phyloP scores from a whole-genome alignment of 2,888 invertebrate genomes.

The Boloria euphrosyne region DNA sequence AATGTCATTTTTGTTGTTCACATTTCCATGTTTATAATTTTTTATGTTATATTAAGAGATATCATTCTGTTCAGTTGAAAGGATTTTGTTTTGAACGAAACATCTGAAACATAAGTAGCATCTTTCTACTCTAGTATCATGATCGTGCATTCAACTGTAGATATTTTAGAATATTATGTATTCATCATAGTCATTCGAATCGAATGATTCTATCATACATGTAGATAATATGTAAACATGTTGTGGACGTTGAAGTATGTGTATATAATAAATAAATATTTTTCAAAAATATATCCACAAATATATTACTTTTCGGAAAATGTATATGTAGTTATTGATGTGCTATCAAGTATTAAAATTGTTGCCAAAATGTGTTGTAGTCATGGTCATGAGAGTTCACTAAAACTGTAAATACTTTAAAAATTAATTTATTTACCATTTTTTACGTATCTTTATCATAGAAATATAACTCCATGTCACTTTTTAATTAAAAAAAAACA shows the following conservation, averaged over 20 bases:
- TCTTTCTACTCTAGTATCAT: not conserved
- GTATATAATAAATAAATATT: conserved; percentile 40
- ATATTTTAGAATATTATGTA: conserved; percentile 3
- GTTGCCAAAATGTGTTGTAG: conserved; percentile 53
- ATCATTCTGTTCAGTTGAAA: too few relatives aligned
- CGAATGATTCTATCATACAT: not conserved
- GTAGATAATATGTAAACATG: conserved; percentile 13
- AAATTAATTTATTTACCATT: not conserved
- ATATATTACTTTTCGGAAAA: conserved; percentile 51
- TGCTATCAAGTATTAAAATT: conserved; percentile 44
- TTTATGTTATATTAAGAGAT: too few relatives aligned
- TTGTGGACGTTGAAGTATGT: conserved; percentile 8
- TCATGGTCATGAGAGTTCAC: conserved; percentile 38
- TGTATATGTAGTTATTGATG: conserved; percentile 45
- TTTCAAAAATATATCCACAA: conserved; percentile 43
- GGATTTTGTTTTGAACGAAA: too few relatives aligned
- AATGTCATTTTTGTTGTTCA: too few relatives aligned
- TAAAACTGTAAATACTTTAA: not conserved
- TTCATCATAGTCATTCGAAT: not conserved
- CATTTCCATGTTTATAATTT: too few relatives aligned
- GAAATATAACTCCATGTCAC: too few relatives aligned
- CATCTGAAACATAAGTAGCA: not conserved
- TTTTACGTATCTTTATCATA: not conserved
- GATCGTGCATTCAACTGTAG: not conserved
- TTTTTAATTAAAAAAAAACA: too few relatives aligned